phyloP scores from a whole-genome alignment of 2,113 vertebrate genomes.

The Okapia johnstoni region DNA sequence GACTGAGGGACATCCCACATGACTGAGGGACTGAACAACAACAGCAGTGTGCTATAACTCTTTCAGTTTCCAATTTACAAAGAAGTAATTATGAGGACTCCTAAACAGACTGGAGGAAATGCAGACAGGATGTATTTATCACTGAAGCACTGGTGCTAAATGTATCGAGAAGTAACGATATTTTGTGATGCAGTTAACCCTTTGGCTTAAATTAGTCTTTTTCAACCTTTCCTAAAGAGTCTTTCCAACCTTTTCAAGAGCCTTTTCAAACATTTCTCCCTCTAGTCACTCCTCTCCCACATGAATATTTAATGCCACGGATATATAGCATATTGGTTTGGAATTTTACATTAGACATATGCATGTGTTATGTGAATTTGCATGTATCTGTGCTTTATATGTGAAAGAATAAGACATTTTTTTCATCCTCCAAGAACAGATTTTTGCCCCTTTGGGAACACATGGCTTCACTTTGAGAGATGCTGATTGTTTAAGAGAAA shows the following conservation, averaged over 20 bases:
- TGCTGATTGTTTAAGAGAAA: neutral
- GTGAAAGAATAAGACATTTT: neutral
- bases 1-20: neutral
- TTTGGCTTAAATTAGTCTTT: neutral
- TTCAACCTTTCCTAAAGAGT: neutral
- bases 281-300: neutral
- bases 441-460: neutral
- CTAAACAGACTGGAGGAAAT: neutral
- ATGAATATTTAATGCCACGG: neutral
- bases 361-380: fast-evolving
- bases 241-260: too few species aligned
- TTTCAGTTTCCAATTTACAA: neutral
- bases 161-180: fast-evolving
- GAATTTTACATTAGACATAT: neutral
- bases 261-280: neutral
- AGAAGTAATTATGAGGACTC: neutral
- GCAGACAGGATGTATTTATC: neutral
- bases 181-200: neutral
- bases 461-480: neutral
- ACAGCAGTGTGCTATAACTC: fast-evolving
- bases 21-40: neutral
- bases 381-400: neutral
- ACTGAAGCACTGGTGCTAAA: neutral
- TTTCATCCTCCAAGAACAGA: neutral
- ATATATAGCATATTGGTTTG: neutral